These are phyloP conservation scores for Lemur catta DNA, from an alignment of 2,797 vertebrate species.

Conservation along the genomic window DNA sequence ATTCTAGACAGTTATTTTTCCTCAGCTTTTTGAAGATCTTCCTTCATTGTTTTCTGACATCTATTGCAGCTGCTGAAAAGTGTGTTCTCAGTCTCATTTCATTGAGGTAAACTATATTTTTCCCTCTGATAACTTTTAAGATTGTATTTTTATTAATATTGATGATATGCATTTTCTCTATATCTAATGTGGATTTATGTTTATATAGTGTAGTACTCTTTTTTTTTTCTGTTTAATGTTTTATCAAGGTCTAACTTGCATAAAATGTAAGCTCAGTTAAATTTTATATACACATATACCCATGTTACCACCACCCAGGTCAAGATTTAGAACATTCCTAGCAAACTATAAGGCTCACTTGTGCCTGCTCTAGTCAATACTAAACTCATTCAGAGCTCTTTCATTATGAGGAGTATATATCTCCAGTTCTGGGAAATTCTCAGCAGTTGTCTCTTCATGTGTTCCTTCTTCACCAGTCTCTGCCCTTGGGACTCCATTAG, in stretches of 20 bases:
- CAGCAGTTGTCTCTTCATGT: neutral
- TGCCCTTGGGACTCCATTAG: neutral
- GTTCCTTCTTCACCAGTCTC: neutral
- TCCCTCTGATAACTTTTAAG: neutral
- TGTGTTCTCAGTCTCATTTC: slow-evolving; percentile 28
- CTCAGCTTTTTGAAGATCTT: neutral
- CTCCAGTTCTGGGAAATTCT: neutral
- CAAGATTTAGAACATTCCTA: neutral
- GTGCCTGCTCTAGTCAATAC: neutral
- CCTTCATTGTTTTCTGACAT: slow-evolving; percentile 22
- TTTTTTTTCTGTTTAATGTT: slow-evolving; percentile 35
- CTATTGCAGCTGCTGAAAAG: slow-evolving; percentile 43
- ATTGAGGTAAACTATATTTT: slow-evolving; percentile 26
- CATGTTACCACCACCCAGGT: neutral
- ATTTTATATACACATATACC: neutral
- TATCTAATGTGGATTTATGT: slow-evolving; percentile 21
- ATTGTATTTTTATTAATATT: slow-evolving; percentile 20
- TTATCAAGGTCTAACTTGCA: neutral
- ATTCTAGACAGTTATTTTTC: slow-evolving; percentile 45
- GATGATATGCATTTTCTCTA: neutral
- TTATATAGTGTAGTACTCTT: neutral
- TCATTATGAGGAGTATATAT: neutral
- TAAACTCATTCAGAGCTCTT: neutral
- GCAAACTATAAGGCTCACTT: neutral
- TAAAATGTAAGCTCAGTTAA: neutral